phyloP scores from a whole-genome alignment of 30 jellyfish, hydroid and myxozoan genomes.

The Cassiopea xamachana region DNA sequence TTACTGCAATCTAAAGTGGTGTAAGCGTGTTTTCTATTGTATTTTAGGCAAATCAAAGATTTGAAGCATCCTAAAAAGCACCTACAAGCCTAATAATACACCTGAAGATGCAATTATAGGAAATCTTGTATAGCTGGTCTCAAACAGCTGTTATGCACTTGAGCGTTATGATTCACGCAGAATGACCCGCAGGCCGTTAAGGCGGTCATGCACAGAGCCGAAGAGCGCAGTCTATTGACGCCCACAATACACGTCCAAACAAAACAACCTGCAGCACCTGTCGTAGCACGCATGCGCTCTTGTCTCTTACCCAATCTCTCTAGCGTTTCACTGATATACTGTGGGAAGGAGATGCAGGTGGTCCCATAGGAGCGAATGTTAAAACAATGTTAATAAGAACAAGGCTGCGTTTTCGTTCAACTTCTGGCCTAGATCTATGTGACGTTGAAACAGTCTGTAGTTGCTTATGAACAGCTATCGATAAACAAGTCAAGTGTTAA shows the following conservation, averaged over 20 bases:
- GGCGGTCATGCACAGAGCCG: constrained; percentile 90
- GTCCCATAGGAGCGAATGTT: constrained; percentile 83
- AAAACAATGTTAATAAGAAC: constrained; percentile 85
- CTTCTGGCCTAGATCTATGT: constrained; percentile 78
- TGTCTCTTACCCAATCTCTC: constrained; percentile 52
- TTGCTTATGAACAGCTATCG: constrained; percentile 10
- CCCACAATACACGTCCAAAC: constrained; percentile 82
- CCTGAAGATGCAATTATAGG: constrained; percentile 18
- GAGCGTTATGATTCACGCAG: constrained; percentile 56
- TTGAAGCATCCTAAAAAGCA: background rate
- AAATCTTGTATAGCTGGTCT: constrained; percentile 40
- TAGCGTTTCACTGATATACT: constrained; percentile 73
- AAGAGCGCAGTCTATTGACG: constrained; percentile 79
- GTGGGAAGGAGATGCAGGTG: constrained; percentile 93
- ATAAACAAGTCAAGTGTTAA: background rate
- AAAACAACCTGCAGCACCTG: constrained; percentile 94
- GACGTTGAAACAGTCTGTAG: constrained; percentile 35
- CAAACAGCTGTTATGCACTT: constrained; percentile 55
- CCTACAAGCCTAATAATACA: constrained; percentile 7
- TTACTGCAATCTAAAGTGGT: background rate
- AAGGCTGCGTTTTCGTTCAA: constrained; percentile 71
- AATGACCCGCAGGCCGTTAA: constrained; percentile 75
- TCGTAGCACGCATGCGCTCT: constrained; percentile 84
- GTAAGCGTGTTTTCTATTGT: background rate
- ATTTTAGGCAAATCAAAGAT: constrained; percentile 4